phyloP scores from a whole-genome alignment of 2,113 vertebrate species.

The Cacatua alba region DNA sequence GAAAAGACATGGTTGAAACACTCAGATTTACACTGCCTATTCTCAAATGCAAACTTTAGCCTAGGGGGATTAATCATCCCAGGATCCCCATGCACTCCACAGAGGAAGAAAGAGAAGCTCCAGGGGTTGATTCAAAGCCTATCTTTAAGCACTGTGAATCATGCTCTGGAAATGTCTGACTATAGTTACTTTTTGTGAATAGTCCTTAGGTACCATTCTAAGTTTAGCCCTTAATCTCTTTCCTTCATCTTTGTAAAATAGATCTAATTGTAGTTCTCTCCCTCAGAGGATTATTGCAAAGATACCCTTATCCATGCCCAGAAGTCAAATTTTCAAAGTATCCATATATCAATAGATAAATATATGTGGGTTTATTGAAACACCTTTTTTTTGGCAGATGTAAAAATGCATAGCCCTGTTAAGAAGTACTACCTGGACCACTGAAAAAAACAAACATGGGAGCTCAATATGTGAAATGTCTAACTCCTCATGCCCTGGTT shows the following conservation, averaged over 20 bases:
- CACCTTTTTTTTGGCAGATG: background rate
- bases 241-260: slow-evolving; percentile 5
- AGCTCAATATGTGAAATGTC: background rate
- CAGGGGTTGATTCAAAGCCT: background rate
- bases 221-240: background rate
- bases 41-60: background rate
- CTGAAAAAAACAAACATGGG: background rate
- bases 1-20: background rate
- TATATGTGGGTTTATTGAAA: background rate
- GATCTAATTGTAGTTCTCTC: background rate
- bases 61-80: background rate
- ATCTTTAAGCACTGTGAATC: background rate
- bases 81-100: background rate
- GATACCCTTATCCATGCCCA: background rate
- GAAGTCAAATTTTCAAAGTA: background rate
- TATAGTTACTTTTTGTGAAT: slow-evolving; percentile 1
- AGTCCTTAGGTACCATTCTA: background rate
- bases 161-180: background rate
- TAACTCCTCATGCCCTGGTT: background rate
- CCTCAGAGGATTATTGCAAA: background rate
- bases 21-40: background rate
- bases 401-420: background rate
- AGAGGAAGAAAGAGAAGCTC: background rate
- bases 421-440: background rate
- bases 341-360: background rate